Evolutionary conservation across 37 sponge, comb jelly and placozoan species (phyloP).

Genomic region (Ephydatia muelleri): DNA sequence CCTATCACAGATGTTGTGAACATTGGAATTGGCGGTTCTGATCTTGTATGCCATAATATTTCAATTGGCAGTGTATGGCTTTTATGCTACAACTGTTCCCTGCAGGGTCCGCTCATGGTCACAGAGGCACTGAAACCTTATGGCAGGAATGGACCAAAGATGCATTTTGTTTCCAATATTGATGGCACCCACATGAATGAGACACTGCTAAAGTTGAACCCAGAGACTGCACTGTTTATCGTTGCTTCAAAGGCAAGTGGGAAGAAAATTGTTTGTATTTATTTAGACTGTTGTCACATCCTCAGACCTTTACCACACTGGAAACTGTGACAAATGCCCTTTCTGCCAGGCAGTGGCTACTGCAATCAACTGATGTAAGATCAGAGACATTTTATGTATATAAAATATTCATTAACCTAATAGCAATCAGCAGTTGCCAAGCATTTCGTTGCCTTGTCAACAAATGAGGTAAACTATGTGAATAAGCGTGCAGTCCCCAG

Average conservation of each 20-base stretch:
- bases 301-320: conserved; percentile 96
- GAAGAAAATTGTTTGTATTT: background rate
- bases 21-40: conserved; percentile 99
- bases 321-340: conserved; percentile 99
- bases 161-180: conserved; percentile 97
- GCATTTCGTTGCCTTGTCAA: conserved; percentile 99
- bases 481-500: background rate
- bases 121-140: conserved; percentile 98
- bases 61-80: background rate
- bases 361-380: conserved; percentile 55
- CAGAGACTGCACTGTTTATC: conserved; percentile 90
- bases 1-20: conserved; percentile 99
- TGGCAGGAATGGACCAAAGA: conserved; percentile 76
- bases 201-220: conserved; percentile 63
- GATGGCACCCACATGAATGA: conserved; percentile 97
- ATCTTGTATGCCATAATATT: conserved; percentile 64
- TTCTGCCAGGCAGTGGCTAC: conserved; percentile 92
- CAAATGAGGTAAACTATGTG: conserved; percentile 82
- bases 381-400: background rate
- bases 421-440: conserved; percentile 91
- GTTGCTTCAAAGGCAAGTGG: conserved; percentile 90
- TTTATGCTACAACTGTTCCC: background rate
- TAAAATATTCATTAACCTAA: background rate
- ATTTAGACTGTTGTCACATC: background rate
- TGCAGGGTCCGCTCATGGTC: conserved; percentile 96